phyloP scores from a whole-genome alignment of 2,888 invertebrate genomes.

The Agelastica alni region DNA sequence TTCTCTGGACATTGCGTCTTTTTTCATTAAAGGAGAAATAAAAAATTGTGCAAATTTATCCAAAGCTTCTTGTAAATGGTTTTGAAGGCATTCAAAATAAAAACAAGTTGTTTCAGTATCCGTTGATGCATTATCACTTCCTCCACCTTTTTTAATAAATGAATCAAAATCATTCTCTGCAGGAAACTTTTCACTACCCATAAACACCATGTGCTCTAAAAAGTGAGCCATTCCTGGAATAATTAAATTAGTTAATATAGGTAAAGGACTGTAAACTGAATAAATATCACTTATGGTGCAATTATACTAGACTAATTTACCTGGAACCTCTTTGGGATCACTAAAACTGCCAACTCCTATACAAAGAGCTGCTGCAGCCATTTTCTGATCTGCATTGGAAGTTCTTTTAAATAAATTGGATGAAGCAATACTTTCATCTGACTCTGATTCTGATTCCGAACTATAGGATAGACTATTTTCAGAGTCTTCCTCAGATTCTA shows the following conservation, averaged over 20 bases:
- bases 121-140: slow-evolving; percentile 84
- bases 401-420: neutral
- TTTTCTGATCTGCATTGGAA: slow-evolving; percentile 9
- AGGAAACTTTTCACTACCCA: slow-evolving; percentile 90
- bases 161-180: slow-evolving; percentile 84
- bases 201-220: slow-evolving; percentile 91
- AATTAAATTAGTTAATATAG: too few species aligned
- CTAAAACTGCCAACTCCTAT: slow-evolving; percentile 80
- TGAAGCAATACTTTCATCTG: slow-evolving; percentile 32
- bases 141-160: slow-evolving; percentile 81
- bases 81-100: slow-evolving; percentile 86
- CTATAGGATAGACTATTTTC: slow-evolving; percentile 52
- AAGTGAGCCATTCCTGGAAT: slow-evolving; percentile 70
- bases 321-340: slow-evolving; percentile 76
- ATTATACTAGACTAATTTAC: too few species aligned
- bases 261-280: too few species aligned
- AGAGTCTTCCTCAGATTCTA: slow-evolving; percentile 57
- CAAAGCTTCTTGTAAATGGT: slow-evolving; percentile 73
- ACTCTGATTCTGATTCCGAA: slow-evolving; percentile 37
- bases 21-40: slow-evolving; percentile 81
- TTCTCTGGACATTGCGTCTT: slow-evolving; percentile 84
- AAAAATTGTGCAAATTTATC: slow-evolving; percentile 91
- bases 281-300: too few species aligned
- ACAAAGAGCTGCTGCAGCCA: slow-evolving; percentile 75
- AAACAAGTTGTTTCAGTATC: slow-evolving; percentile 87